Evolutionary conservation across 2,888 invertebrate species (phyloP), one percentile per base, ranked within the genome.

Genomic region (Zygogramma bicolorata): DNA sequence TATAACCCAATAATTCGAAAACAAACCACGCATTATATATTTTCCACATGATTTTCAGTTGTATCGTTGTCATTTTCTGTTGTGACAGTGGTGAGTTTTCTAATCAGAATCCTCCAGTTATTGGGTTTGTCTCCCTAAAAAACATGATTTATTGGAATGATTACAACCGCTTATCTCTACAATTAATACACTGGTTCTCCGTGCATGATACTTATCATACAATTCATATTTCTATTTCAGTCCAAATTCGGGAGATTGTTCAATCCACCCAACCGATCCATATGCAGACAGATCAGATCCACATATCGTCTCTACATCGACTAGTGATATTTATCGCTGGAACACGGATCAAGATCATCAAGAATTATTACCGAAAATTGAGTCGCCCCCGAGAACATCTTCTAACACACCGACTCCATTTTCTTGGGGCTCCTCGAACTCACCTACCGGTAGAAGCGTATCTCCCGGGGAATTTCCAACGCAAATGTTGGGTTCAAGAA

Each of bases 241-340:
- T 73, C 89, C 90, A 1, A 90, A 88, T 77, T 87, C 88, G 65
- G 88, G 87, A 5, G 89, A 89, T 78, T 90, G 90, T 75, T 82
- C 86, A 65, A 65, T 79, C n/a, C 73, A 80, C 8, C 72, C 80
- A 0, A 75, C 80, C 49, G 84, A 85, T 49, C 76, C 80, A 0
- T 81, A 81, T 42, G 70, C 79, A n/a, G 78, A 76, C 18, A 65
- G 78, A 59, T 79, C 81, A 10, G 85, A 86, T 58, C 79, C 83
- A 3, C 71, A 82, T 13, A 76, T 80, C 42, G 81, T 84, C 22
- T 83, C 86, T 5, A 81, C 83, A 7, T 80, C 85, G 3, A 82
- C 85, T n/a, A 85, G 85, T 68, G 86, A 86, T 73, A 80, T 83
- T 0, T 84, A 84, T 66, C 84, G 85, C 0, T 86, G 86, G 86